Evolutionary conservation across 2,797 vertebrate genomes (phyloP).

Genomic region (Crocodylus rhombifer): DNA sequence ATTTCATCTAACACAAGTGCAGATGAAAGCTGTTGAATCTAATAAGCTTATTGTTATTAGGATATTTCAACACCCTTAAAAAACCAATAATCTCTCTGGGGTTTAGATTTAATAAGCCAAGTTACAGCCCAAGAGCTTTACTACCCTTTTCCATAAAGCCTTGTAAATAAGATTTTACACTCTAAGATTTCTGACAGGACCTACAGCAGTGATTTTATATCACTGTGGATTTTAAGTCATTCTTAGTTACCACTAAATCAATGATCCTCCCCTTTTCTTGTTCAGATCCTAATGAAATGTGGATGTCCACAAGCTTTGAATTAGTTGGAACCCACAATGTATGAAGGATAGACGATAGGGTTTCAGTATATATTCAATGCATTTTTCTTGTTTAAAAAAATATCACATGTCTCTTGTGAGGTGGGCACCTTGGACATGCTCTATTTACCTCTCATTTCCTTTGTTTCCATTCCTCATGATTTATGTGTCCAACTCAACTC

Average conservation of each 20-base stretch:
- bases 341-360: neutral
- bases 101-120: neutral
- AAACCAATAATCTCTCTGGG: neutral
- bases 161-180: neutral
- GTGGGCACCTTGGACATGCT: neutral
- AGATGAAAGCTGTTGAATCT: neutral
- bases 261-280: neutral
- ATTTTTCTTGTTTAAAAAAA: neutral
- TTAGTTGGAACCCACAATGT: slow-evolving; percentile 16
- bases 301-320: slow-evolving; percentile 18
- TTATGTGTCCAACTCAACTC: neutral
- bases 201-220: neutral
- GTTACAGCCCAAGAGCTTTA: neutral
- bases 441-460: neutral
- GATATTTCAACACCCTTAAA: neutral
- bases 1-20: neutral
- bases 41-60: neutral
- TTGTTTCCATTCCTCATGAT: neutral
- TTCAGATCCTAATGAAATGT: neutral
- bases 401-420: neutral
- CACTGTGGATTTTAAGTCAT: neutral
- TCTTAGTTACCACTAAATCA: slow-evolving; percentile 12
- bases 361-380: neutral
- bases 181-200: neutral
- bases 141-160: neutral